Evolutionary conservation across 1,140 invertebrate genomes (phyloP), one percentile per base, ranked within the genome.

Genomic region (Antheraea mylitta): DNA sequence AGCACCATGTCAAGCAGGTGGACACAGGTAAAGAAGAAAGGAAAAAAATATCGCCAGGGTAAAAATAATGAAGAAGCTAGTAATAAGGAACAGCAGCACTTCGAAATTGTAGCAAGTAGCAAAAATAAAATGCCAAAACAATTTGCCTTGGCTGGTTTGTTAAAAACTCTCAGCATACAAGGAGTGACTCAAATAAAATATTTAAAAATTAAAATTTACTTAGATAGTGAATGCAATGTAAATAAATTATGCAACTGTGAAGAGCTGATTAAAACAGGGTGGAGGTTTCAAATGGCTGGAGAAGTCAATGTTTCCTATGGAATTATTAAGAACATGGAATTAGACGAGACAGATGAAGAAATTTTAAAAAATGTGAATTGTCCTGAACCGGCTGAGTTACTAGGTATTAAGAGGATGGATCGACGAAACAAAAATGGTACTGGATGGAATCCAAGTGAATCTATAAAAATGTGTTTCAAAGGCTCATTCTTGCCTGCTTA

Each of bases 321-420:
- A 45, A 18, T 73, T 10, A 71, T 79, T 16, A 75, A 61, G 37
- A 58, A 73, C 53, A 42, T 74, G 8, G 75, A 78, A 22, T 53
- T 66, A 4, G 71, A 73, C 0, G 58, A 75, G 13, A 64, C 66
- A 13, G 78, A 79, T 9, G 45, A 79, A 42, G 71, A 79, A 38
- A 67, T 73, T 2, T 22, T 73, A 13, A 63, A 77, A 37, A 59
- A 64, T n/a, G 66, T 79, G 18, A 18, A 45, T 5, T 66, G 68
- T 48, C 16, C 37, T 4, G 22, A 16, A 8, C 59, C 66, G 0
- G 19, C 60, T 30, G 18, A 67, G 19, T 18, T 74, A 7, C 6
- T 67, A 53, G 38, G 38, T 10, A 58, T 67, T 2, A 72, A 76
- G 63, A 60, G 74, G 11, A n/a, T 74, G 30, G 67, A 69, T 16